Evolutionary conservation across 2,888 invertebrate genomes (phyloP).

Genomic region (Macroteleia sp.): DNA sequence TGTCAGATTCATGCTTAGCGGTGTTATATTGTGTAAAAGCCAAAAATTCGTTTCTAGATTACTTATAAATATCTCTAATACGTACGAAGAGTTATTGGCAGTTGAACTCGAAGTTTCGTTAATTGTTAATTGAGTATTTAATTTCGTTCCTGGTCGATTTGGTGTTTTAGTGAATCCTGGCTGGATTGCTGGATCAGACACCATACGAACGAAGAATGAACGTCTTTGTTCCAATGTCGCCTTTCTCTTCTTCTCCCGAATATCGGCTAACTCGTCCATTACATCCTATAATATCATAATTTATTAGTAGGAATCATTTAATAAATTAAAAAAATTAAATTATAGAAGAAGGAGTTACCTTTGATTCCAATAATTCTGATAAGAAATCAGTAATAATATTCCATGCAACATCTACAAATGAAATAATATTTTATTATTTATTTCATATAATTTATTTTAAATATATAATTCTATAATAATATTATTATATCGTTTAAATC

Average conservation of each 20-base stretch:
- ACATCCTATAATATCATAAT: too few relatives aligned
- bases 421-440: too few relatives aligned
- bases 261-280: conserved; percentile 90
- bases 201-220: conserved; percentile 98
- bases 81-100: conserved; percentile 68
- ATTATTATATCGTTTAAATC: too few relatives aligned
- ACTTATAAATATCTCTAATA: conserved; percentile 10
- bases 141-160: conserved; percentile 77
- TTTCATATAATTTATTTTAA: too few relatives aligned
- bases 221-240: conserved; percentile 95
- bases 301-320: too few relatives aligned
- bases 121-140: conserved; percentile 79
- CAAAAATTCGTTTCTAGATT: too few relatives aligned
- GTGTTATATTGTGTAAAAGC: too few relatives aligned
- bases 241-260: conserved; percentile 89
- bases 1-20: too few relatives aligned
- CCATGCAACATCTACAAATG: conserved; percentile 90
- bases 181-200: conserved; percentile 96
- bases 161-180: conserved; percentile 83
- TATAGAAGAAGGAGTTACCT: too few relatives aligned
- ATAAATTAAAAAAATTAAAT: too few relatives aligned
- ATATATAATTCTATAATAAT: too few relatives aligned
- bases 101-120: conserved; percentile 76
- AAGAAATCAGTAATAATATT: conserved; percentile 92
- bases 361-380: conserved; percentile 90